Base-by-base conservation (phyloP, 1,140 invertebrate genomes). In the Leptinotarsa undecemlineata region DNA sequence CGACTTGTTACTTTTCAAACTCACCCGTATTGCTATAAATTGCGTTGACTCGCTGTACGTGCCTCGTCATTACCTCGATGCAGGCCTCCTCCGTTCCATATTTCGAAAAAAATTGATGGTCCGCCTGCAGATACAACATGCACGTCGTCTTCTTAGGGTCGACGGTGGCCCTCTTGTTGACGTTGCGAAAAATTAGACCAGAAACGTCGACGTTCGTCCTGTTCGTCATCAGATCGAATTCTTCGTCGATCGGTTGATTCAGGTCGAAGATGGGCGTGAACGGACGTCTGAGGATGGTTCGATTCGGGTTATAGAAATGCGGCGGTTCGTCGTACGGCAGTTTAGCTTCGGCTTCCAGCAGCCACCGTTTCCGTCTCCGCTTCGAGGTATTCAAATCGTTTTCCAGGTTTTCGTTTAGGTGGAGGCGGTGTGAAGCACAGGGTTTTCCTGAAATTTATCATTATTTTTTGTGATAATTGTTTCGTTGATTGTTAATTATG, bases 11-110 rank as follows among this genome's bases (percentile, higher is more conserved):
- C 8, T 3, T 11, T 42, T 42, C 33, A 11, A 57, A 57, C 73
- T 79, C 85, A 96, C 94, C 94, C 82, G 95, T 96, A 70, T 91
- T 90, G 85, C 92, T 93, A 84, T 97, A 98, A 81, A 98, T 98
- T 13, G 92, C 90, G 86, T 98, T 98, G 74, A 97, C 95, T 82
- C 95, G 90, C 83, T 98, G 96, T 17, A 98, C 96, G 83, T 98
- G 95, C 68, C 95, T 88, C 0, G 96, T 97, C 90, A 98, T 97
- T 26, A 96, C 94, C 85, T 98, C 95, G 79, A 98, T 97, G 82
- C 95, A 96, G 1, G 95, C 94, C 84, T 98, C 96, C 82, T 97
- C 95, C 15, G 94, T 94, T 47, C 94, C 94, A 84, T 96, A 96
- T 86, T 95, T 93, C 81, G 96, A 90, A 85, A 92, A 97, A 86